Conservation (phyloP, 2,797 vertebrate genomes). For the Ctenopoma kingsleyae region DNA sequence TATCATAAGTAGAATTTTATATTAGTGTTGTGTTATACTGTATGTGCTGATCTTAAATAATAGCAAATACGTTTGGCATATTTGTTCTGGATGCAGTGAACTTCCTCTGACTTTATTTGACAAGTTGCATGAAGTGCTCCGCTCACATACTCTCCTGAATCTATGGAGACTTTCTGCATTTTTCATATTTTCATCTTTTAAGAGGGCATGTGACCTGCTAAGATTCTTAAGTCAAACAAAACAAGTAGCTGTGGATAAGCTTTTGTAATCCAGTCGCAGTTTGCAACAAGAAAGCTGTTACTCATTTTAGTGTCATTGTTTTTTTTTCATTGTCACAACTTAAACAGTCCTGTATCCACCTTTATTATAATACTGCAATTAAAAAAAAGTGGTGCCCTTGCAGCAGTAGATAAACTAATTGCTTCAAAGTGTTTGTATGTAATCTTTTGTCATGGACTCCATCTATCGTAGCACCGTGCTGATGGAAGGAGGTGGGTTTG, state of each 20-base stretch:
- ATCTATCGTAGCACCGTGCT: conserved; percentile 16
- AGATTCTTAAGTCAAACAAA: conserved; percentile 80
- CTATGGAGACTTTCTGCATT: conserved; percentile 41
- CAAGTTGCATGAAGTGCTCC: background rate
- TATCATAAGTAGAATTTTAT: background rate
- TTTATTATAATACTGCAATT: background rate
- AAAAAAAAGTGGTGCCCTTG: background rate
- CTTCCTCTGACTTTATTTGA: background rate
- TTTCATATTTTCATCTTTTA: conserved; percentile 68
- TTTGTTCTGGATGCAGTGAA: background rate
- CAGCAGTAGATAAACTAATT: conserved; percentile 36
- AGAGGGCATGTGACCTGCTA: conserved; percentile 83
- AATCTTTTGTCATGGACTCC: conserved; percentile 18
- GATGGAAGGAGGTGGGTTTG: conserved; percentile 35
- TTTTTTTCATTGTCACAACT: conserved; percentile 8
- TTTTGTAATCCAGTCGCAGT: conserved; percentile 76
- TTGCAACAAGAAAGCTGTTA: conserved; percentile 44
- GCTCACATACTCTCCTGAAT: conserved; percentile 27
- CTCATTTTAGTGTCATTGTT: conserved; percentile 17
- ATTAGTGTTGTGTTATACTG: background rate
- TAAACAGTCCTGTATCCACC: background rate
- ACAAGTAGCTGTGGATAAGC: conserved; percentile 76
- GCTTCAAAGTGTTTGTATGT: conserved; percentile 16
- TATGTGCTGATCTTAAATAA: background rate
- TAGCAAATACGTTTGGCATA: background rate